Percentiles rank a stretch among this genome's conserved stretches.
phyloP scores from a whole-genome alignment of 2,113 vertebrate genomes.

The Myotis davidii region DNA sequence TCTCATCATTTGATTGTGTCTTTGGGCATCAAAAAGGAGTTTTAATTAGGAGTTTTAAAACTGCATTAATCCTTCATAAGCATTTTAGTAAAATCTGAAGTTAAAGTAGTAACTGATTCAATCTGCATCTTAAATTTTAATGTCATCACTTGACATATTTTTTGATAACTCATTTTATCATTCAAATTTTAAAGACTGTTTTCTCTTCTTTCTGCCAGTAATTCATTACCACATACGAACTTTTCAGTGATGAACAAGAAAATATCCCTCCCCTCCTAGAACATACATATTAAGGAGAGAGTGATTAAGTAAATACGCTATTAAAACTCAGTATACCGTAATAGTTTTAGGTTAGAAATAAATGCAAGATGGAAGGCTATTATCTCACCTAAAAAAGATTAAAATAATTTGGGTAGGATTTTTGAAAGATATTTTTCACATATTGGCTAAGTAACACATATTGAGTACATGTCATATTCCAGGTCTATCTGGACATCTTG shows the following conservation, averaged over 20 bases:
- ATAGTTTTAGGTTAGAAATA: background rate
- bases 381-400: background rate
- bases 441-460: background rate
- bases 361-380: background rate
- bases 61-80: background rate
- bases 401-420: constrained; percentile 34
- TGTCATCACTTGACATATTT: background rate
- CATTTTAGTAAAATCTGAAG: background rate
- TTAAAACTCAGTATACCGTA: background rate
- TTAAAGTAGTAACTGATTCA: background rate
- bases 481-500: background rate
- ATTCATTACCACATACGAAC: background rate
- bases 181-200: background rate
- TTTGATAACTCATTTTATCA: background rate
- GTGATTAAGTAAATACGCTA: background rate
- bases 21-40: background rate
- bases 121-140: background rate
- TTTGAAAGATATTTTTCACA: background rate
- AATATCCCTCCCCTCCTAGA: background rate
- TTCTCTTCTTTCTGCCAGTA: background rate
- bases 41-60: background rate
- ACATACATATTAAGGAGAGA: background rate
- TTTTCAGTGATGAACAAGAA: background rate
- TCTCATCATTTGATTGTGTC: background rate
- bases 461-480: background rate